A percentile compares a stretch with the other conserved stretches of the same genome.
phyloP scores from a whole-genome alignment of 2,888 invertebrate species.

The Scaptomyza tumidula region DNA sequence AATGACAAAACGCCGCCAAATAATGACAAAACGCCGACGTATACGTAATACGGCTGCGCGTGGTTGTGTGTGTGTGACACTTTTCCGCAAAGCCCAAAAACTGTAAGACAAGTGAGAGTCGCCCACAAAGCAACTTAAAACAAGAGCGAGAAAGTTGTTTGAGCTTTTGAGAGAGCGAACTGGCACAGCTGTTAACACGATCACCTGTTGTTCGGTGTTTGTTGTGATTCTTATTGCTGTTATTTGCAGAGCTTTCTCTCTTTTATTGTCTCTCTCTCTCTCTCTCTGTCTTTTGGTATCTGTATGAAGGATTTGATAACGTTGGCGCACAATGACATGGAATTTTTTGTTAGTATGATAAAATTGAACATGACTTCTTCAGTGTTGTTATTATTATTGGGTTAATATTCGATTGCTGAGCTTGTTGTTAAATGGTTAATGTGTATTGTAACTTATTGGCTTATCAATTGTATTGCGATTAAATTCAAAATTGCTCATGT shows the following conservation, averaged over 20 bases:
- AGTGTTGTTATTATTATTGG: conserved; percentile 12
- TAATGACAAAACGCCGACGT: conserved; percentile 50
- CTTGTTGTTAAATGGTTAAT: conserved; percentile 20
- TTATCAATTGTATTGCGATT: conserved; percentile 54
- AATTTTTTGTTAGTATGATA: conserved; percentile 16
- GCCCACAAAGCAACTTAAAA: conserved; percentile 2
- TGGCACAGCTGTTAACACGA: conserved; percentile 42
- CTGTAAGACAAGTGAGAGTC: conserved; percentile 48
- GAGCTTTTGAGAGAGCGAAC: conserved; percentile 41
- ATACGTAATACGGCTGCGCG: conserved; percentile 59
- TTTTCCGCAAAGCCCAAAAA: conserved; percentile 76
- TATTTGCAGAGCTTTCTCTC: conserved; percentile 13
- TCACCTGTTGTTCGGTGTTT: conserved; percentile 57
- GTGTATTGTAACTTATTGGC: conserved; percentile 1
- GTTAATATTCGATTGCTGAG: conserved; percentile 14
- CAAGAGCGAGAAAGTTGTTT: conserved; percentile 27
- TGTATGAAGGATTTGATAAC: conserved; percentile 29
- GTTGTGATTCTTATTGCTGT: neutral
- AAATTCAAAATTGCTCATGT: conserved; percentile 57
- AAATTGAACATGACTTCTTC: conserved; percentile 17
- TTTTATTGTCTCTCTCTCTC: conserved; percentile 15
- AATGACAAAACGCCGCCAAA: conserved; percentile 41
- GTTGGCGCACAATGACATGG: neutral
- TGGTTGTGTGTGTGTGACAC: conserved; percentile 38
- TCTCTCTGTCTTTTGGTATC: conserved; percentile 16